Evolutionary conservation across 2,888 invertebrate species (phyloP).

Genomic region (Leptinotarsa juncta): DNA sequence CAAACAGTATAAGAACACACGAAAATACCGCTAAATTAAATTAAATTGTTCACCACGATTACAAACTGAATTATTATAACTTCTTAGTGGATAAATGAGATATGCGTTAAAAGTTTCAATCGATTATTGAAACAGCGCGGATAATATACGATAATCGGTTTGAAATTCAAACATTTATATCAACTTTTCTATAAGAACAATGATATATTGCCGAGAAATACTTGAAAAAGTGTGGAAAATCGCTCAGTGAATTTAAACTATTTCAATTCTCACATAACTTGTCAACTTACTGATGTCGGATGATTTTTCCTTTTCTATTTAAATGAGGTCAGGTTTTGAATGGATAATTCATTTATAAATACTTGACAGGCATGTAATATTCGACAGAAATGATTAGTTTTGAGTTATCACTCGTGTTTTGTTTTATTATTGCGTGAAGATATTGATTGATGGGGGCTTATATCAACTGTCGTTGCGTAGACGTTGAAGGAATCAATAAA

Average conservation of each 20-base stretch:
- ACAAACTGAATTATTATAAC: conserved; percentile 3
- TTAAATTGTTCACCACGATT: conserved; percentile 5
- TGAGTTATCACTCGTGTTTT: background rate
- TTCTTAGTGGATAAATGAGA: conserved; percentile 4
- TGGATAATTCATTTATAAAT: background rate
- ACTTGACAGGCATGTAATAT: background rate
- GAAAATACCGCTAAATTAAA: background rate
- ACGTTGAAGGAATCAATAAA: no score
- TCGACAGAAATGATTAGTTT: background rate
- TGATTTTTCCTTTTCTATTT: background rate
- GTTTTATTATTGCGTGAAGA: no score
- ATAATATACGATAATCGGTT: conserved; percentile 34
- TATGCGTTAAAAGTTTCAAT: background rate
- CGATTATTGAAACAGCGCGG: conserved; percentile 6
- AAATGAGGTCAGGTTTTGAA: background rate
- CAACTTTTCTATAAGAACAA: conserved; percentile 34
- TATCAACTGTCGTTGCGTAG: no score
- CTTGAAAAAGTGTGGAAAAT: conserved; percentile 19
- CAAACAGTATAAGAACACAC: background rate
- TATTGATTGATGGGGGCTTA: no score
- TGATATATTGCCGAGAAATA: conserved; percentile 33
- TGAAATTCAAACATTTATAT: conserved; percentile 39
- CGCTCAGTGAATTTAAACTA: conserved; percentile 20
- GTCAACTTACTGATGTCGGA: background rate
- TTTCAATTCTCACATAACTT: conserved; percentile 14